Conservation (phyloP, 2,888 invertebrate species). For the Idaea aversata region DNA sequence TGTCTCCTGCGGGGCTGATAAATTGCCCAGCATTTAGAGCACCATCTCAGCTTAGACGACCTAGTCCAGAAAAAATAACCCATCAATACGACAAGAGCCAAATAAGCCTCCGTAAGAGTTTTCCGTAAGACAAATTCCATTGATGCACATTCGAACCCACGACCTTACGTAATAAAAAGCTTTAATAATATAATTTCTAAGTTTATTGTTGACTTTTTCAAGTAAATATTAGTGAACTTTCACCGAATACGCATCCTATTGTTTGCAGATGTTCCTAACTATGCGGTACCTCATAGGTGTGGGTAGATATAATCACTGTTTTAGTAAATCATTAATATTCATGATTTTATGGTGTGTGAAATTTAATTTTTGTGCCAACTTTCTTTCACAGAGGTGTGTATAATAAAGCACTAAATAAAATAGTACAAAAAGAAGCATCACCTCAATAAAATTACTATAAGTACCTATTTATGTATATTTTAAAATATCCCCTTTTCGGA, state of each 20-base stretch:
- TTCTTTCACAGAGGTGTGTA: slow-evolving; percentile 25
- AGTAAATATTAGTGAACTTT: slow-evolving; percentile 35
- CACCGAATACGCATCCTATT: slow-evolving; percentile 40
- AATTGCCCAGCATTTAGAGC: too few relatives aligned
- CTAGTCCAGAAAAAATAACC: too few relatives aligned
- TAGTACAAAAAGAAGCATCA: background rate
- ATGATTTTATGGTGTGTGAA: slow-evolving; percentile 31
- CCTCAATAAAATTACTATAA: too few relatives aligned
- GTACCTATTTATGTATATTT: too few relatives aligned
- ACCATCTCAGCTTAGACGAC: too few relatives aligned
- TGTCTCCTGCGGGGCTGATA: too few relatives aligned
- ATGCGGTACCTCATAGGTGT: slow-evolving; percentile 24
- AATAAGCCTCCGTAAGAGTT: too few relatives aligned
- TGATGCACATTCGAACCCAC: background rate
- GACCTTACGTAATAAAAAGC: background rate
- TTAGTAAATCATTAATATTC: slow-evolving; percentile 30
- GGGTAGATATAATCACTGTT: slow-evolving; percentile 25
- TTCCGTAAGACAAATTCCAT: too few relatives aligned
- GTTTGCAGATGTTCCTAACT: slow-evolving; percentile 33
- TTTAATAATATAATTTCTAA: background rate
- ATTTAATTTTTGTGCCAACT: slow-evolving; percentile 23
- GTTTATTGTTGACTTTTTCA: background rate
- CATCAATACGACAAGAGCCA: too few relatives aligned
- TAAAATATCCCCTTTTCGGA: too few relatives aligned
- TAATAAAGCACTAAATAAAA: slow-evolving; percentile 8